Evolutionary conservation across 1,140 invertebrate genomes (phyloP), one percentile per base, ranked within the genome.

Genomic region (Trichonephila clavata): DNA sequence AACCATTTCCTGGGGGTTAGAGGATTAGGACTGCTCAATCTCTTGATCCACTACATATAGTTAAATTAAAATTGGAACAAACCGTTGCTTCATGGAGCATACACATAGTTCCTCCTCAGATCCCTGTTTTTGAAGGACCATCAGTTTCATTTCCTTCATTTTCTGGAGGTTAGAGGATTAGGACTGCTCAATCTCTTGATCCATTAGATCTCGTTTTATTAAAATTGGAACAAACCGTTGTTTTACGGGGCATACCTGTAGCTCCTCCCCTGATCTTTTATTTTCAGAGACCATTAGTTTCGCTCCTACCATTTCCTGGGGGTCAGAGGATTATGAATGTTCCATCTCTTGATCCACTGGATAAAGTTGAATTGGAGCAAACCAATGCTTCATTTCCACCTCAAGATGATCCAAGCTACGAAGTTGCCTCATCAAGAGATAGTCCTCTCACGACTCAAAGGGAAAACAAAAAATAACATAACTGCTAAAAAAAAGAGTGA

Each of bases 31-130:
- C 94, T 77, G 92, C 94, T 80, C 94, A 94, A 83, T 94, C 94
- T 80, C 91, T 95, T 84, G 95, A 95, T 94, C 95, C 95, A 92
- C 94, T 95, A 93, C 95, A 95, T 86, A 95, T 95, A 95, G 95
- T 95, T 95, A 95, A 92, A 87, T 90, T 88, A 61, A 50, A 50
- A 13, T 43, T 90, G 43, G 16, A 92, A 87, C 90, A 68, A 83
- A n/a, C n/a, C n/a, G n/a, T n/a, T n/a, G n/a, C n/a, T n/a, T n/a
- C n/a, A n/a, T n/a, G n/a, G n/a, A n/a, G n/a, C n/a, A n/a, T n/a
- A n/a, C n/a, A n/a, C n/a, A n/a, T n/a, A n/a, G n/a, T n/a, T n/a
- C n/a, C n/a, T n/a, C n/a, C n/a, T n/a, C n/a, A n/a, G n/a, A n/a
- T n/a, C n/a, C n/a, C n/a, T n/a, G n/a, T n/a, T n/a, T n/a, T n/a